Percentiles rank a stretch among this genome's conserved stretches.
Evolutionary conservation across 2,113 vertebrate species (phyloP).

Genomic region (Pteronura brasiliensis): DNA sequence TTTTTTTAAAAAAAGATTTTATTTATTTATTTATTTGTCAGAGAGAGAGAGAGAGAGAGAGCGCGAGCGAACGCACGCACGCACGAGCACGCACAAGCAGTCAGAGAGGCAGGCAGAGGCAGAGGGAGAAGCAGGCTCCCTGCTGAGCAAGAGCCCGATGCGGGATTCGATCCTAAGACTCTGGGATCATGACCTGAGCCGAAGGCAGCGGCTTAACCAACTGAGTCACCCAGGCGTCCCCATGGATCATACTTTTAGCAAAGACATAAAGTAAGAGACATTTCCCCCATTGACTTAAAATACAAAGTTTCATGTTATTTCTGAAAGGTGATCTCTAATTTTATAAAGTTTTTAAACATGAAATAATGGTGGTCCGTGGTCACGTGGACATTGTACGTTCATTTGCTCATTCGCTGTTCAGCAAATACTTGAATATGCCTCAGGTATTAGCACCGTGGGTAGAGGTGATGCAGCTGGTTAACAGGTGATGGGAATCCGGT

Average conservation of each 20-base stretch:
- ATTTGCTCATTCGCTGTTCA: not conserved
- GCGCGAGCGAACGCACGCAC: rapidly evolving
- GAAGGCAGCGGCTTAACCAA: too few relatives aligned
- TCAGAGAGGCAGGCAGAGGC: too few relatives aligned
- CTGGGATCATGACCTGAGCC: too few relatives aligned
- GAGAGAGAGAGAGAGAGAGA: too few relatives aligned
- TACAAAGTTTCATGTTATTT: not conserved
- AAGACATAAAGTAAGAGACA: not conserved
- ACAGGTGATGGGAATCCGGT: not conserved
- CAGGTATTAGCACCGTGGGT: not conserved
- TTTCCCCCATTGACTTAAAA: not conserved
- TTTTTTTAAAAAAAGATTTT: not conserved
- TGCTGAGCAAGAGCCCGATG: too few relatives aligned
- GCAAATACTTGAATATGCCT: not conserved
- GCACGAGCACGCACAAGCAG: too few relatives aligned
- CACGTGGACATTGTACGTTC: not conserved
- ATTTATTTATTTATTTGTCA: too few relatives aligned
- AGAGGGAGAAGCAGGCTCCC: too few relatives aligned
- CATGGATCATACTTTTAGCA: not conserved
- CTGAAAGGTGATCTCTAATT: not conserved
- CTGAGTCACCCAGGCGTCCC: too few relatives aligned
- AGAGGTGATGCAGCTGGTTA: not conserved
- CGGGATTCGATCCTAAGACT: too few relatives aligned
- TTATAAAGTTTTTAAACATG: not conserved
- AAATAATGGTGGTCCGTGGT: not conserved